A percentile compares a stretch with the other conserved stretches of the same genome.
These are phyloP conservation scores for Nasonia vitripennis DNA, from an alignment of 1,140 invertebrate species.

Conservation along the genomic window DNA sequence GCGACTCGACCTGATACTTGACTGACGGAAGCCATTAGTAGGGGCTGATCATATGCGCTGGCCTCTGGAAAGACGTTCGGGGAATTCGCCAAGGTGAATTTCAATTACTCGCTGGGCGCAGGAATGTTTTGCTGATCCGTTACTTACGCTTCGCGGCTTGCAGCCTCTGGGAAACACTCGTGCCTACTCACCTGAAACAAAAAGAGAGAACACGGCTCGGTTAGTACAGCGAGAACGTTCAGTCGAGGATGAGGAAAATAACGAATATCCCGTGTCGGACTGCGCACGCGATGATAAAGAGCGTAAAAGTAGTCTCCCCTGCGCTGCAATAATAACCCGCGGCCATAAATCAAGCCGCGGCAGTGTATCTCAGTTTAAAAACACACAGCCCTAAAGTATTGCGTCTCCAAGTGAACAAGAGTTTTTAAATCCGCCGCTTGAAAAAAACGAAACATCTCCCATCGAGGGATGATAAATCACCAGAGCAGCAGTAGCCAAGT, in stretches of 20 bases:
- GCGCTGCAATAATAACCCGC: neutral
- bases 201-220: slow-evolving; percentile 6
- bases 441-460: neutral
- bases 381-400: neutral
- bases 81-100: too few species aligned
- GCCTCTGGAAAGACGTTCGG: too few species aligned
- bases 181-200: slow-evolving; percentile 43
- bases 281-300: neutral
- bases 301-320: neutral
- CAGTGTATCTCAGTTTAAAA: neutral
- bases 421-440: neutral
- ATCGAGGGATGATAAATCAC: slow-evolving; percentile 3
- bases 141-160: too few species aligned
- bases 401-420: neutral
- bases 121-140: too few species aligned
- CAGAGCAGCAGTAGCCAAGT: neutral
- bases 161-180: too few species aligned
- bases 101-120: too few species aligned
- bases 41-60: neutral
- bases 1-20: too few species aligned
- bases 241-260: neutral
- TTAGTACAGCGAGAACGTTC: neutral
- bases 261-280: neutral
- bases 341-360: neutral
- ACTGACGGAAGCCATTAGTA: neutral